Evolutionary conservation across 2,888 invertebrate genomes (phyloP), one percentile per base, ranked within the genome.

Genomic region (Heliconius ismenius): DNA sequence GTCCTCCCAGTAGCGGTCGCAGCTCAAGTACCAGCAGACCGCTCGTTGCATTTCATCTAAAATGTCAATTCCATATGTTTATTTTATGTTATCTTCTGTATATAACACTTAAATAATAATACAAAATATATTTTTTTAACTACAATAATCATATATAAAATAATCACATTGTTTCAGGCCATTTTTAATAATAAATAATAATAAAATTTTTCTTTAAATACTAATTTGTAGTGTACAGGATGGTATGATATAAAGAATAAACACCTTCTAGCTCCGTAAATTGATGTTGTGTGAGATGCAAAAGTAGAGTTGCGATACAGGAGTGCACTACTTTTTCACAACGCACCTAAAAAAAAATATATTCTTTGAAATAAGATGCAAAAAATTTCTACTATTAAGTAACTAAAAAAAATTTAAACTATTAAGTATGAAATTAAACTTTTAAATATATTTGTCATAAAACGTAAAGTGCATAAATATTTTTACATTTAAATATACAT

Each of bases 1-100:
- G 89, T 98, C 97, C 90, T 98, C 98, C 98, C 98, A 98, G 90
- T 98, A 98, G 80, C 97, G 96, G 88, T 98, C 98, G 87, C 98
- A 98, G 81, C 98, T 98, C 86, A 98, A 93, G 91, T 98, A 98
- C 96, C 98, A 98, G 90, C 98, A 98, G 65, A 98, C 96, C 4
- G 97, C 97, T 85, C 97, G 96, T 89, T 98, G 97, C 92, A 98
- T 95, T 89, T 98, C 98, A 87, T 97, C 98, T 98, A 90, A 10
- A 79, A 67, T 69, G 18, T n/a, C 3, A 62, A 62, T 26, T 15
- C 15, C 24, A 26, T 60, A 24, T 4, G 7, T 7, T 15, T 62
- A 24, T 26, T 26, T 15, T 62, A 28, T 69, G 2, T 49, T 26
- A 1, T 58, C n/a, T 0, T 10, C 9, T 58, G 1, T 10, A 58